Evolutionary conservation across 2,888 invertebrate species (phyloP).

Genomic region (Acrocyrtus sp.): DNA sequence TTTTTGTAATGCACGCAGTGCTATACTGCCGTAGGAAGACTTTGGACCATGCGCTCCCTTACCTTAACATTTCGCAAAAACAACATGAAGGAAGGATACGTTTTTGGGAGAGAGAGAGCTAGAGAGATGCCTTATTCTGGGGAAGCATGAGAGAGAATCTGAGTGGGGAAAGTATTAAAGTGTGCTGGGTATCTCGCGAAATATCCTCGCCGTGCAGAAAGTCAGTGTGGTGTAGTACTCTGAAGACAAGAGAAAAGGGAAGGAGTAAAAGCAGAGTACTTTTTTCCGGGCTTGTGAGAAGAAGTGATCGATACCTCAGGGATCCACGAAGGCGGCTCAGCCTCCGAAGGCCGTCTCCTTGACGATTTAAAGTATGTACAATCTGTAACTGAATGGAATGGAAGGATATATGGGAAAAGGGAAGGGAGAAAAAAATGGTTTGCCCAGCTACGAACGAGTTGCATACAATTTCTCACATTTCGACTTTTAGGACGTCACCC

Average conservation of each 20-base stretch:
- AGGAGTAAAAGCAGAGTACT: constrained; percentile 34
- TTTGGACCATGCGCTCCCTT: constrained; percentile 46
- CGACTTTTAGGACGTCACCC: no score
- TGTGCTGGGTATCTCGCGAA: no score
- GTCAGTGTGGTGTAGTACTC: constrained; percentile 5
- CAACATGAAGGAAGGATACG: constrained; percentile 11
- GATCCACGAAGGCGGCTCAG: constrained; percentile 63
- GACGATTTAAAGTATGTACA: constrained; percentile 54
- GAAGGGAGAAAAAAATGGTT: no score
- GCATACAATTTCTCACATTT: no score
- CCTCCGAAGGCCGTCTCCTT: constrained; percentile 64
- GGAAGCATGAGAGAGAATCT: constrained; percentile 11
- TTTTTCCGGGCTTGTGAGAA: constrained; percentile 50
- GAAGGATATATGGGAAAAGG: neutral
- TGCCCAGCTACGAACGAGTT: no score
- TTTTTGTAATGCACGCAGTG: constrained; percentile 37
- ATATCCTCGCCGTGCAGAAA: constrained; percentile 1
- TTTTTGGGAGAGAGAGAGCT: no score
- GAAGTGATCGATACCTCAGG: constrained; percentile 64
- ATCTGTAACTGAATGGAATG: neutral
- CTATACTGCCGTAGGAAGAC: constrained; percentile 25
- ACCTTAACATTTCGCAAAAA: neutral
- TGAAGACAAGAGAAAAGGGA: constrained; percentile 1
- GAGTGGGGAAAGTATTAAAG: neutral
- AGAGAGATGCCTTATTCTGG: neutral